These are phyloP conservation scores for Dipodomys ordii DNA, from an alignment of 2,113 vertebrate genomes.

Conservation along the genomic window DNA sequence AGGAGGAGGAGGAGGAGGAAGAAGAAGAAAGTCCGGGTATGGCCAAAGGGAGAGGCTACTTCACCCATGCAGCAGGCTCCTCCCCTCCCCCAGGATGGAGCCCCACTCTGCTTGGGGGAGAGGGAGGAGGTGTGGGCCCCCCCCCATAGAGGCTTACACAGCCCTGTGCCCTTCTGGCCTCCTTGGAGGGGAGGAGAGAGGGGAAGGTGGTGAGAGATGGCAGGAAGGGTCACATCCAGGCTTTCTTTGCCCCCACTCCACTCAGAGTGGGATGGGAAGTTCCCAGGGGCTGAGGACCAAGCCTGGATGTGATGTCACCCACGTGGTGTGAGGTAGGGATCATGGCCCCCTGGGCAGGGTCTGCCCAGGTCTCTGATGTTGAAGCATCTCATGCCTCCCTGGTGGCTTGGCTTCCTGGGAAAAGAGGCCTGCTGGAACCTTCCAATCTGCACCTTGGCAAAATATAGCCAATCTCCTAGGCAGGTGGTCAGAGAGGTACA, in stretches of 20 bases:
- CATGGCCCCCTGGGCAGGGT: no score
- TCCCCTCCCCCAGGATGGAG: no score
- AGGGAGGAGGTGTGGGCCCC: no score
- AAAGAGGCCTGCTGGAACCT: not conserved
- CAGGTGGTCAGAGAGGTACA: not conserved
- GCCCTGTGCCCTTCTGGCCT: not conserved
- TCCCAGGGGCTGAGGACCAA: not conserved
- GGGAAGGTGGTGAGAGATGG: not conserved
- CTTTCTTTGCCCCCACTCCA: no score
- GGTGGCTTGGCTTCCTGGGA: not conserved
- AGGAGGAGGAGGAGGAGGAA: no score
- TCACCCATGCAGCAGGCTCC: no score
- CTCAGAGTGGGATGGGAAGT: not conserved
- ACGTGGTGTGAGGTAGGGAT: no score
- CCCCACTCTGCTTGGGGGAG: not conserved
- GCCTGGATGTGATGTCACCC: no score
- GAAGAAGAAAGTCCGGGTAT: no score
- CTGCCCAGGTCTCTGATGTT: constrained; percentile 79
- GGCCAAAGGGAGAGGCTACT: no score
- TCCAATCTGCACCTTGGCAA: not conserved
- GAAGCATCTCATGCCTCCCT: not conserved
- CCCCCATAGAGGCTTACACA: not conserved
- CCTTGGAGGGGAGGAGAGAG: not conserved
- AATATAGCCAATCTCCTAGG: constrained; percentile 19
- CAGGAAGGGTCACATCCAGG: not conserved